A percentile compares a stretch with the other conserved stretches of the same genome.
Conservation (phyloP, 2,797 vertebrate species). For the Tinamus major region DNA sequence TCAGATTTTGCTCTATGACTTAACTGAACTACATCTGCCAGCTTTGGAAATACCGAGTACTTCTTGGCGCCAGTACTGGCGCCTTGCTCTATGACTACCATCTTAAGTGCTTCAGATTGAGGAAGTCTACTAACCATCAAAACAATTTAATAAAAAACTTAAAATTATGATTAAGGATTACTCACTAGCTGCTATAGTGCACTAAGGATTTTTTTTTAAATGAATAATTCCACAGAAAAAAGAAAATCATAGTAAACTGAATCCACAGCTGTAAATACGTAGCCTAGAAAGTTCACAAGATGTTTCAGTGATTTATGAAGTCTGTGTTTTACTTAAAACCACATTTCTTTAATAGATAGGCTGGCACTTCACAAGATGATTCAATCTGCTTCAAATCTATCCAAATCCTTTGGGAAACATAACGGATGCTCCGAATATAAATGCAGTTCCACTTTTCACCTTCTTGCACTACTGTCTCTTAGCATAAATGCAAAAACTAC, state of each 20-base stretch:
- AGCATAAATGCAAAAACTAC: conserved; percentile 45
- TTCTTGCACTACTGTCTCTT: conserved; percentile 69
- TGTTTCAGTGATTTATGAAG: conserved; percentile 78
- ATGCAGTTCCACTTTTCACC: conserved; percentile 69
- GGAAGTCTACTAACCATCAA: conserved; percentile 79
- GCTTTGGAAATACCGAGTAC: conserved; percentile 82
- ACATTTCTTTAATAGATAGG: conserved; percentile 80
- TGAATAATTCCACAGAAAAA: conserved; percentile 66
- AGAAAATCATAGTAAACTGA: conserved; percentile 52
- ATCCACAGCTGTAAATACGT: conserved; percentile 38
- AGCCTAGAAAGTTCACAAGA: conserved; percentile 71
- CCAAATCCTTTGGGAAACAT: conserved; percentile 65
- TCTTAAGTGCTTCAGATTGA: conserved; percentile 71
- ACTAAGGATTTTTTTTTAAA: conserved; percentile 57
- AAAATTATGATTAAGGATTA: conserved; percentile 76
- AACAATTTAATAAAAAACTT: conserved; percentile 79
- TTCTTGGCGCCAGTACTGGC: conserved; percentile 80
- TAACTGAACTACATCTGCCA: conserved; percentile 85
- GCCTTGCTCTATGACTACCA: conserved; percentile 76
- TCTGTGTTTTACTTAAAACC: conserved; percentile 73
- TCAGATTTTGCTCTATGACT: conserved; percentile 85
- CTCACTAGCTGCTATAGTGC: conserved; percentile 65
- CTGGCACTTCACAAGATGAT: conserved; percentile 70
- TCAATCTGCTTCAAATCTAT: conserved; percentile 78
- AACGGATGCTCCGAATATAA: conserved; percentile 64